Evolutionary conservation across 2,888 invertebrate genomes (phyloP), one percentile per base, ranked within the genome.

Genomic region (Neoscelio sp.): DNA sequence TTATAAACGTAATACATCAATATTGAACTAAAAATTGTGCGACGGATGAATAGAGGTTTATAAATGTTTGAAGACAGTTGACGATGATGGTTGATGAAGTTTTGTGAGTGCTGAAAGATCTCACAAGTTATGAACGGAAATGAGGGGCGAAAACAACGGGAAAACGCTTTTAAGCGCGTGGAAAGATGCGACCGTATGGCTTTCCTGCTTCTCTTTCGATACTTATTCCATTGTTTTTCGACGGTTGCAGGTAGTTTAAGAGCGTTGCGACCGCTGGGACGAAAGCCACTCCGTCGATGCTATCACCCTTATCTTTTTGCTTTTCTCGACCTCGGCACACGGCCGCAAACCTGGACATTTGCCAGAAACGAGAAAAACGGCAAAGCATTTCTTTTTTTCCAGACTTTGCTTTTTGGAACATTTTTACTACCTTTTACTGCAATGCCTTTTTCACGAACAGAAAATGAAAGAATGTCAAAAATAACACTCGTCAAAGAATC

Each of bases 201-300:
- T 58, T 65, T 38, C 33, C 13, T 48, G 42, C 17, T 44, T 56
- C 33, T 56, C 58, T 58, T 56, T 58, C 65, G 74, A 74, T 74
- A 74, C 74, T 74, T 67, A 74, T 74, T 56, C 74, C 58, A 74
- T 74, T 74, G 74, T 74, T 74, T 74, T 67, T 74, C 74, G 23
- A 74, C 65, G 58, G 65, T 65, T 50, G 65, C 65, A 74, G 65
- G 65, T 74, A 67, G 74, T 74, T 74, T 74, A 67, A 74, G 58
- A 74, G 74, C 54, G 48, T 65, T 12, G 65, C 65, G 58, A 65
- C 50, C 56, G 42, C 44, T 50, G 65, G 65, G 64, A 74, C 74
- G 65, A 67, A 74, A 74, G 48, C 74, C 58, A 74, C 74, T 74
- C 44, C 65, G 52, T 65, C 58, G 74, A 74, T 56, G 74, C 50